Evolutionary conservation across 2,113 vertebrate species (phyloP).

Genomic region (Sturnus vulgaris): DNA sequence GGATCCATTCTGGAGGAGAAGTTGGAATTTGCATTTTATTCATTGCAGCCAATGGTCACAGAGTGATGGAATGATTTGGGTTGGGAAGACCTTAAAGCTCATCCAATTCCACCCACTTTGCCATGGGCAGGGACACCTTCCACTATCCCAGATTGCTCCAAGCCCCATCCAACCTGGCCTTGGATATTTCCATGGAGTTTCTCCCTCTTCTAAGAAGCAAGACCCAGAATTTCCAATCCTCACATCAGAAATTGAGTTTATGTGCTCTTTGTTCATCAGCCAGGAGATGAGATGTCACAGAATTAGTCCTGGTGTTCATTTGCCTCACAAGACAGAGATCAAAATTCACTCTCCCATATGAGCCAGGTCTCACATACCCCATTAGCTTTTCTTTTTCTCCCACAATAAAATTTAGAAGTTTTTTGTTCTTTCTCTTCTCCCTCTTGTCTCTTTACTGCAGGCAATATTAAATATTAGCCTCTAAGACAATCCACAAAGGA

Average conservation of each 20-base stretch:
- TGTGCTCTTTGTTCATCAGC: neutral
- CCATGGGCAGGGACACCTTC: neutral
- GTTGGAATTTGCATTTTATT: neutral
- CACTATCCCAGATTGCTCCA: neutral
- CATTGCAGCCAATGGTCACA: neutral
- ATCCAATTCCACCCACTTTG: neutral
- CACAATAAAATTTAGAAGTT: neutral
- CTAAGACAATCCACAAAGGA: neutral
- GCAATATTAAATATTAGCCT: neutral
- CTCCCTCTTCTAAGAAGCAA: neutral
- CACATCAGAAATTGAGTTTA: neutral
- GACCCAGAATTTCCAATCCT: neutral
- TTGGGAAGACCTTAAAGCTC: neutral
- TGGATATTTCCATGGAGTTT: neutral
- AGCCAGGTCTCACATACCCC: neutral
- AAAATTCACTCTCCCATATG: accelerated
- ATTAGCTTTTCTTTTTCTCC: neutral
- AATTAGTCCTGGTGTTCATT: accelerated
- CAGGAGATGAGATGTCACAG: neutral
- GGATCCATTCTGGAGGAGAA: neutral
- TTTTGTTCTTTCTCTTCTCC: neutral
- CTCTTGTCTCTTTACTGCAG: neutral
- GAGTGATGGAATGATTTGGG: neutral
- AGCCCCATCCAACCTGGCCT: neutral
- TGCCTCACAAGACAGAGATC: neutral